Conservation (phyloP, 2,888 invertebrate genomes). For the Cryptus viduatorius region DNA sequence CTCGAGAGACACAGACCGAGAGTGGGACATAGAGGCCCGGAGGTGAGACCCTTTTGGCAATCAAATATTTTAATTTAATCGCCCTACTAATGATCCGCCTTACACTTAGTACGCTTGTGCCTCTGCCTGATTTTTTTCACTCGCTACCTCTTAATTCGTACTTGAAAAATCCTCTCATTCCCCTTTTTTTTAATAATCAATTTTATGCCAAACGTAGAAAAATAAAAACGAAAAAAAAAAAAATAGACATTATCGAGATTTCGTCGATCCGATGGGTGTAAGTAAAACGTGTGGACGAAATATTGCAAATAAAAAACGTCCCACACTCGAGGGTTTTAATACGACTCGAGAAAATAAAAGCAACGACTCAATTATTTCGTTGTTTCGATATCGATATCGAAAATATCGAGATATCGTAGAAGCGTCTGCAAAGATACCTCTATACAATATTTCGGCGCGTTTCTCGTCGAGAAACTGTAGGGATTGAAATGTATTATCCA, state of each 20-base stretch:
- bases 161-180: neutral
- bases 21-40: slow-evolving; percentile 35
- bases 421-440: no score
- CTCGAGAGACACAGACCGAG: slow-evolving; percentile 32
- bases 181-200: slow-evolving; percentile 14
- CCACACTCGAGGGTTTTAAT: no score
- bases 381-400: no score
- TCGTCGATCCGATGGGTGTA: no score
- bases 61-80: slow-evolving; percentile 85
- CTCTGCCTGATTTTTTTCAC: slow-evolving; percentile 60
- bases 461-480: no score
- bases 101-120: slow-evolving; percentile 74
- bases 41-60: slow-evolving; percentile 77
- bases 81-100: slow-evolving; percentile 80
- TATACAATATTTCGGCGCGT: no score
- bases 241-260: neutral
- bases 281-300: no score
- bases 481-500: no score
- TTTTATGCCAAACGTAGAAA: slow-evolving; percentile 43
- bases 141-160: slow-evolving; percentile 75
- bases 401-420: no score
- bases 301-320: no score
- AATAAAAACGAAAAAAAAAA: neutral
- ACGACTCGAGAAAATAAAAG: no score
- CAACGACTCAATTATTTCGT: no score